These are phyloP conservation scores for Paracentrotus lividus DNA, from an alignment of 53 echinoderm and acorn worm genomes.

Conservation along the genomic window DNA sequence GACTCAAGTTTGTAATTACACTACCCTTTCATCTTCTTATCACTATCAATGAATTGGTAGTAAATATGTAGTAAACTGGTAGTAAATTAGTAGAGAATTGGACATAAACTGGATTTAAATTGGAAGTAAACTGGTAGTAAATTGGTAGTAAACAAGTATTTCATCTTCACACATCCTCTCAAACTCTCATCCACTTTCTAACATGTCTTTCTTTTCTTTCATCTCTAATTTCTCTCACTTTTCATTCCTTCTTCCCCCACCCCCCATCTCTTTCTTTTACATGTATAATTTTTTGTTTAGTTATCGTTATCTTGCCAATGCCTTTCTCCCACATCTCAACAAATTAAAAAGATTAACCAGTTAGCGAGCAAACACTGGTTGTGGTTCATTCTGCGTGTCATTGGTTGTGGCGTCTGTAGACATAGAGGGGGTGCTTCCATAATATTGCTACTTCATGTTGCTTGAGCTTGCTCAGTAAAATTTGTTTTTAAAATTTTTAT, in stretches of 20 bases:
- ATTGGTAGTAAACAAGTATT: neutral
- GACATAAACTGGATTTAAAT: no score
- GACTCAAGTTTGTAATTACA: neutral
- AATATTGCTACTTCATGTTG: neutral
- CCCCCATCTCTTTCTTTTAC: neutral
- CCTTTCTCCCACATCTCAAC: neutral
- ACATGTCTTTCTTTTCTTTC: neutral
- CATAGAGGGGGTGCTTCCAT: constrained; percentile 44
- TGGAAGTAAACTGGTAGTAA: neutral
- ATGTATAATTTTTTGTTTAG: neutral
- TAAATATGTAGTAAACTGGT: neutral
- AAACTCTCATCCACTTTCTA: neutral
- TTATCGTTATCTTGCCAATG: neutral
- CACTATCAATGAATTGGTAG: neutral
- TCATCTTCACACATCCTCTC: neutral
- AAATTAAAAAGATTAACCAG: neutral
- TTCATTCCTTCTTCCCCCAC: neutral
- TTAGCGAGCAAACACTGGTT: neutral
- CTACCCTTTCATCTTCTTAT: neutral
- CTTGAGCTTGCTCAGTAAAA: neutral
- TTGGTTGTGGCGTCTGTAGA: neutral
- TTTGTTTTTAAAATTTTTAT: no score
- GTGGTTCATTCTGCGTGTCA: neutral
- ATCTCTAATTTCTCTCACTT: neutral
- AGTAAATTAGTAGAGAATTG: neutral